Evolutionary conservation across 2,888 invertebrate species (phyloP), one percentile per base, ranked within the genome.

Genomic region (Celastrina argiolus): DNA sequence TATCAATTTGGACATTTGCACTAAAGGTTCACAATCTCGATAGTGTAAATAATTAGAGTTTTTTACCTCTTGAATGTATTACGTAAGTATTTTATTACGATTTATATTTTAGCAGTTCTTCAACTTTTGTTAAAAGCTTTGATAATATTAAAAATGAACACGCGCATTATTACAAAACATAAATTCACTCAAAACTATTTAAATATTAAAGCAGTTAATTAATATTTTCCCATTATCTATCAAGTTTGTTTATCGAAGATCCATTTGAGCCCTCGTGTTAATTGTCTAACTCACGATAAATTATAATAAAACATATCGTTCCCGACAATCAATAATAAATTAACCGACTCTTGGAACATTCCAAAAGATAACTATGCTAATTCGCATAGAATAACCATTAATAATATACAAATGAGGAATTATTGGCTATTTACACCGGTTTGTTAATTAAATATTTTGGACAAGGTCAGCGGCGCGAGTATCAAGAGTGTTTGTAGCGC

Each of bases 401-500:
- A 39, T 22, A 61, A 61, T 61, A 36, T 36, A 36, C 8, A 61
- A 61, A 36, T 12, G 14, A 61, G 22, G 31, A 22, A 8, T 34
- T 36, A 28, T 41, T 41, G 14, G 4, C 12, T 14, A 68, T 77
- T 74, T 31, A 31, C 31, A 31, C 31, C 76, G 70, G 34, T 74
- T 78, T 71, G 31, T 22, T 22, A 51, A 51, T 51, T 26, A 22
- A 51, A 64, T 65, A 63, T 58, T 64, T 36, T 2, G 22, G 34
- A n/a, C n/a, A 39, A 56, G 41, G 22, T 51, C 22, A 36, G 36
- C 36, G 36, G 45, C 10, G 3, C 77, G 80, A 85, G 85, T 75
- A 88, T 82, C 88, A 88, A 88, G 84, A 83, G 67, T 75, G 72
- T 74, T 78, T 70, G 71, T 26, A 22, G 51, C 12, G 51, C 12